A percentile compares a stretch with the other conserved stretches of the same genome.
Conservation (phyloP, 2,797 vertebrate genomes). For the Sarcoramphus papa region DNA sequence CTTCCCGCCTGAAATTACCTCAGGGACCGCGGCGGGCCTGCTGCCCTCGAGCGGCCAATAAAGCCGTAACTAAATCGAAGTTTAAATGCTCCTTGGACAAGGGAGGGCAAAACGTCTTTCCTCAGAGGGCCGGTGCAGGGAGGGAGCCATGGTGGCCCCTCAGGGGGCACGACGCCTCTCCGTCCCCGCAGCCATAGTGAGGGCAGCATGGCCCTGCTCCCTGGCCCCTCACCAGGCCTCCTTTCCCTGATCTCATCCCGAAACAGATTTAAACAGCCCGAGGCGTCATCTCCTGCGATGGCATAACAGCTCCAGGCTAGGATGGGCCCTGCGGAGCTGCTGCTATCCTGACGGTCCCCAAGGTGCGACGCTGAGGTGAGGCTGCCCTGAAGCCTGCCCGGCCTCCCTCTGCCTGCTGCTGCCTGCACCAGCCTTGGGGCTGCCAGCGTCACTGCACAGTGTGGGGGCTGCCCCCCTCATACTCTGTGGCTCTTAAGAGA, state of each 20-base stretch:
- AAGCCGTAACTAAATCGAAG: neutral
- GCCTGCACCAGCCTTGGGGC: neutral
- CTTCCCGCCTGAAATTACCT: rapidly evolving
- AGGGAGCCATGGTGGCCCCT: rapidly evolving
- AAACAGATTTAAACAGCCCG: rapidly evolving
- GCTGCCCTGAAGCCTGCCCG: rapidly evolving
- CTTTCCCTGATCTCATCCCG: neutral
- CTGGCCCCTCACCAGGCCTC: rapidly evolving
- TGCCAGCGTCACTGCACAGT: rapidly evolving
- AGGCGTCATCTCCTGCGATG: rapidly evolving
- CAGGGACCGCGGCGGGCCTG: too few relatives aligned
- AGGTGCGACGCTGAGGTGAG: rapidly evolving
- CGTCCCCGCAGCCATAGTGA: rapidly evolving
- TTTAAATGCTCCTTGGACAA: neutral
- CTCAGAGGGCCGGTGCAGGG: rapidly evolving
- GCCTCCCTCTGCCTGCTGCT: neutral
- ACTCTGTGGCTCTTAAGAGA: rapidly evolving
- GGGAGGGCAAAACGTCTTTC: neutral
- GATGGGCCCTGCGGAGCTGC: neutral
- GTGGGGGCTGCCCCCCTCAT: rapidly evolving
- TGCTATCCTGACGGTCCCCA: rapidly evolving
- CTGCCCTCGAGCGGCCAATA: neutral
- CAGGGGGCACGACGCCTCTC: rapidly evolving
- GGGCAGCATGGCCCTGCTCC: rapidly evolving
- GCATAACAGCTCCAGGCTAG: rapidly evolving